Conservation (phyloP, 1,140 invertebrate genomes). For the Brachionus plicatilis region DNA sequence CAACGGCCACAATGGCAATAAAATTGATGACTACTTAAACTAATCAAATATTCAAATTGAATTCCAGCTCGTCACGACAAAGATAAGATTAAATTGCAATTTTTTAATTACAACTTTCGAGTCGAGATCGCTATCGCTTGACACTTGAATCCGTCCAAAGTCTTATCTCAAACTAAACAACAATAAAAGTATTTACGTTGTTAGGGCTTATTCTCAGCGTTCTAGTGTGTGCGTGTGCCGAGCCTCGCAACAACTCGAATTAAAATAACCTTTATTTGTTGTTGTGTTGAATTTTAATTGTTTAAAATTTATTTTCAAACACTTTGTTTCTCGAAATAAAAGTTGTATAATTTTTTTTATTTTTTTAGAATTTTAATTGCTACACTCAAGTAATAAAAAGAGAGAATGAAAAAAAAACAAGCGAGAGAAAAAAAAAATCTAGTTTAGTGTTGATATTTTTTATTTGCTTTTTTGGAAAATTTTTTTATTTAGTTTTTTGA, state of each 20-base stretch:
- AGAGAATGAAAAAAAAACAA: background rate
- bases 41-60: conserved; percentile 29
- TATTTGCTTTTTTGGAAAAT: background rate
- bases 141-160: conserved; percentile 1
- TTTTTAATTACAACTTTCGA: background rate
- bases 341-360: background rate
- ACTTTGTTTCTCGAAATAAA: background rate
- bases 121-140: background rate
- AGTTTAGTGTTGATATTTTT: background rate
- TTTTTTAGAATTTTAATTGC: background rate
- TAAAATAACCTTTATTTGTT: background rate
- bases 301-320: background rate
- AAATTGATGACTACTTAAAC: conserved; percentile 28
- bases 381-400: background rate
- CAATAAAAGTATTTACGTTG: background rate
- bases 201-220: background rate
- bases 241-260: background rate
- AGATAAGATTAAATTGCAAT: background rate
- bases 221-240: background rate
- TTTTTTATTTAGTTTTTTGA: background rate
- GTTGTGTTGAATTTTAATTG: background rate
- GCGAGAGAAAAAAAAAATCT: background rate
- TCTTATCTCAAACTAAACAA: background rate
- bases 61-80: background rate
- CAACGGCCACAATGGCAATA: background rate